Percentiles rank a stretch among this genome's conserved stretches.
Conservation (phyloP, 1,140 invertebrate genomes). For the Drosophila erecta region DNA sequence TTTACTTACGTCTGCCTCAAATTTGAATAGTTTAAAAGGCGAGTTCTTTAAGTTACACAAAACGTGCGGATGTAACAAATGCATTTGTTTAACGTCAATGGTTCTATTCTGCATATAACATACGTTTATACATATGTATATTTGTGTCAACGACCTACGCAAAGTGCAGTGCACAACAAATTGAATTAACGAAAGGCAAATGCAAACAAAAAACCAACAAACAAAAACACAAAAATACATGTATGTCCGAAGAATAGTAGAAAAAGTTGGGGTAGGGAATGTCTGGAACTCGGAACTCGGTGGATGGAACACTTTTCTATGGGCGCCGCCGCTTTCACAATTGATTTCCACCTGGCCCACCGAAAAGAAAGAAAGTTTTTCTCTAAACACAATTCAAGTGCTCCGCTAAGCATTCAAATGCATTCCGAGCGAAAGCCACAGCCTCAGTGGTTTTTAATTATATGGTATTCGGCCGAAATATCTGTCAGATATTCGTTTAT, state of each 20-base stretch:
- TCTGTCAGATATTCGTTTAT: conserved; percentile 20
- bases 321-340: conserved; percentile 34
- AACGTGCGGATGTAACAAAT: not conserved
- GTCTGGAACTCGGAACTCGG: conserved; percentile 17
- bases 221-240: too few species aligned
- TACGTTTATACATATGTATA: not conserved
- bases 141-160: conserved; percentile 27
- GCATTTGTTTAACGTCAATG: not conserved
- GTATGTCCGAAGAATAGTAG: not conserved
- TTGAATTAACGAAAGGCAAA: conserved; percentile 13
- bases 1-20: too few species aligned
- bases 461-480: conserved; percentile 3
- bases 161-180: conserved; percentile 24
- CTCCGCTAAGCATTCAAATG: conserved; percentile 36
- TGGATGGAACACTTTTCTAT: conserved; percentile 5
- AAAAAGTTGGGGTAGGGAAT: conserved; percentile 37
- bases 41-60: not conserved
- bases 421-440: conserved; percentile 47
- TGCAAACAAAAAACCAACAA: not conserved
- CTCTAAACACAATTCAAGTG: conserved; percentile 20
- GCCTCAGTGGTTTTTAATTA: conserved; percentile 8
- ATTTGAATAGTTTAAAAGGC: not conserved
- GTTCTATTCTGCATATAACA: conserved; percentile 11
- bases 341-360: conserved; percentile 41
- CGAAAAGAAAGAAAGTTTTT: conserved; percentile 50